phyloP scores from a whole-genome alignment of 2,797 vertebrate genomes.

The Chaunax sp. region DNA sequence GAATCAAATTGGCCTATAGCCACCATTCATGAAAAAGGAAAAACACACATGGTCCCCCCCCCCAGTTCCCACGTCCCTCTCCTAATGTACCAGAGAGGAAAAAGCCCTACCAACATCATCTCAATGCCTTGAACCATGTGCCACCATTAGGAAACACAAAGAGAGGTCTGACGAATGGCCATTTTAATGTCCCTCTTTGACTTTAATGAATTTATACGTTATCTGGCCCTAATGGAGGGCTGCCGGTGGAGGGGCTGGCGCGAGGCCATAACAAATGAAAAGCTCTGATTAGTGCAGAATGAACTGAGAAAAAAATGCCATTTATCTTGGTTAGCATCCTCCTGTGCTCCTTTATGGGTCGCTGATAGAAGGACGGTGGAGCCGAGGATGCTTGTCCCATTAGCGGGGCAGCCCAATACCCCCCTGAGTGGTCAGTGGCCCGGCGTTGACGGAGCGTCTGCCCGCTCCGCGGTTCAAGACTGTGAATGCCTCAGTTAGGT shows the following conservation, averaged over 20 bases:
- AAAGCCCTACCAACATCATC: conserved; percentile 72
- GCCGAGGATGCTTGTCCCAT: conserved; percentile 77
- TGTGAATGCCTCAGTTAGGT: conserved; percentile 80
- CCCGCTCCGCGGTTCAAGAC: conserved; percentile 76
- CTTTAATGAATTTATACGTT: conserved; percentile 89
- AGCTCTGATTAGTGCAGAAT: conserved; percentile 87
- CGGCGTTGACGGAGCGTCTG: conserved; percentile 81
- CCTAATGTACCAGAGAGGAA: conserved; percentile 36
- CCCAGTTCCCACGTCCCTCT: conserved; percentile 68
- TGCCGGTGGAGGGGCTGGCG: conserved; percentile 76
- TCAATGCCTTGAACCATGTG: conserved; percentile 84
- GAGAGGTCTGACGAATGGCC: conserved; percentile 83
- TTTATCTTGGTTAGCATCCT: conserved; percentile 87
- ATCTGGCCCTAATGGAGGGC: conserved; percentile 80
- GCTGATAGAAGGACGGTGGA: conserved; percentile 80
- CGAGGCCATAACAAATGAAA: conserved; percentile 83
- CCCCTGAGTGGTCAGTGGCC: conserved; percentile 78
- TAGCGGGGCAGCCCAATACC: conserved; percentile 71
- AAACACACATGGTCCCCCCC: conserved; percentile 8
- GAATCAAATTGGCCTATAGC: neutral
- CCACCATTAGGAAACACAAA: conserved; percentile 86
- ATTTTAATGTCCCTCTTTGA: conserved; percentile 85
- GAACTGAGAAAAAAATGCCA: conserved; percentile 80
- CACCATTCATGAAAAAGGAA: conserved; percentile 16
- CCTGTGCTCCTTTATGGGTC: conserved; percentile 84